These are phyloP conservation scores for Engraulis encrasicolus DNA, from an alignment of 2,113 vertebrate species.

Conservation along the genomic window DNA sequence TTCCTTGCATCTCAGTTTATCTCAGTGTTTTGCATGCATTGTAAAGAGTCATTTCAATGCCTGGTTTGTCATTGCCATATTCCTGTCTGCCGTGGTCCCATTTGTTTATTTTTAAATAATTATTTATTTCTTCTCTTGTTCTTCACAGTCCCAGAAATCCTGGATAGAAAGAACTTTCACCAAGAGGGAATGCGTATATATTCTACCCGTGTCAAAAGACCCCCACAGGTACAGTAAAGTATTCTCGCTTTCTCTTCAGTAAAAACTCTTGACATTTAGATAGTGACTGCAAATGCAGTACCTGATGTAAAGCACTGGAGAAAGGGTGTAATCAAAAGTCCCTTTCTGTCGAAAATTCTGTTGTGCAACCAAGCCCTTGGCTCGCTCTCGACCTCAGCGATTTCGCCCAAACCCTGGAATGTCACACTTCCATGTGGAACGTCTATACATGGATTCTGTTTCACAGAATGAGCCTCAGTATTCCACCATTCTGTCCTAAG, in stretches of 20 bases:
- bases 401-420: background rate
- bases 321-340: background rate
- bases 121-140: slow-evolving; percentile 44
- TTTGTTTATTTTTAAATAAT: background rate
- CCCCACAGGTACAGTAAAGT: slow-evolving; percentile 97
- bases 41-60: background rate
- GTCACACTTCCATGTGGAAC: background rate
- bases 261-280: background rate
- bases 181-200: slow-evolving; percentile 98
- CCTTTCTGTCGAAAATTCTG: background rate
- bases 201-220: slow-evolving; percentile 98
- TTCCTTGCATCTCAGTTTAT: too few species aligned
- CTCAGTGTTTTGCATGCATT: too few species aligned
- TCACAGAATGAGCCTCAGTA: background rate
- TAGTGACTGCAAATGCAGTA: background rate
- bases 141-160: slow-evolving; percentile 97
- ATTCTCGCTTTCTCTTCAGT: background rate
- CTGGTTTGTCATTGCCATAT: background rate
- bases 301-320: background rate
- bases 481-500: background rate
- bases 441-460: slow-evolving; percentile 2
- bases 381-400: background rate
- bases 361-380: background rate
- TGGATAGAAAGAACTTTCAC: slow-evolving; percentile 99
- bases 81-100: background rate